Evolutionary conservation across 2,888 invertebrate species (phyloP).

Genomic region (Diadromus collaris): DNA sequence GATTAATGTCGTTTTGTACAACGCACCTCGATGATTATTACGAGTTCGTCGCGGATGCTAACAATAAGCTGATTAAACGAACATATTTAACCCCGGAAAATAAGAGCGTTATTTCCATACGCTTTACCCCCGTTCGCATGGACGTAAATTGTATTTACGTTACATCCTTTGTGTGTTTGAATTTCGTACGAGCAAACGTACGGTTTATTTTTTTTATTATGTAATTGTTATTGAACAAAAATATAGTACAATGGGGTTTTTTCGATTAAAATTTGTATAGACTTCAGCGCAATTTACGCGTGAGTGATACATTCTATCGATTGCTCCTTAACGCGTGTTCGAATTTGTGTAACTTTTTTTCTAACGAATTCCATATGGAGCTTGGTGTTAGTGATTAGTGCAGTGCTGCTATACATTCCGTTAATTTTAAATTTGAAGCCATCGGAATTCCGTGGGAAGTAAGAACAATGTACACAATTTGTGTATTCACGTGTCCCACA

Average conservation of each 20-base stretch:
- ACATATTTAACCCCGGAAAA: neutral
- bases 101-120: neutral
- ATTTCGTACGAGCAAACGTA: neutral
- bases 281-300: neutral
- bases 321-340: neutral
- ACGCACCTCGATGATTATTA: neutral
- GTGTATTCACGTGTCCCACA: too few species aligned
- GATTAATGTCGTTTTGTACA: neutral
- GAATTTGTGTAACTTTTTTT: neutral
- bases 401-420: neutral
- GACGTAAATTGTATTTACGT: neutral
- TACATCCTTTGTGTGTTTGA: neutral
- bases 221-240: neutral
- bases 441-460: conserved; percentile 4
- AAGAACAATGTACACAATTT: neutral
- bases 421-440: conserved; percentile 7
- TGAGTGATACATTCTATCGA: neutral
- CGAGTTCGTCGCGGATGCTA: neutral
- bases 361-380: neutral
- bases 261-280: neutral
- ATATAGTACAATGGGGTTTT: neutral
- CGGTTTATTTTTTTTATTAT: neutral
- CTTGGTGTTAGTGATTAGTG: neutral
- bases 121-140: neutral
- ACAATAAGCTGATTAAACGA: neutral